Base-by-base conservation (phyloP, 2,888 invertebrate genomes). In the Pseudococcus viburni region DNA sequence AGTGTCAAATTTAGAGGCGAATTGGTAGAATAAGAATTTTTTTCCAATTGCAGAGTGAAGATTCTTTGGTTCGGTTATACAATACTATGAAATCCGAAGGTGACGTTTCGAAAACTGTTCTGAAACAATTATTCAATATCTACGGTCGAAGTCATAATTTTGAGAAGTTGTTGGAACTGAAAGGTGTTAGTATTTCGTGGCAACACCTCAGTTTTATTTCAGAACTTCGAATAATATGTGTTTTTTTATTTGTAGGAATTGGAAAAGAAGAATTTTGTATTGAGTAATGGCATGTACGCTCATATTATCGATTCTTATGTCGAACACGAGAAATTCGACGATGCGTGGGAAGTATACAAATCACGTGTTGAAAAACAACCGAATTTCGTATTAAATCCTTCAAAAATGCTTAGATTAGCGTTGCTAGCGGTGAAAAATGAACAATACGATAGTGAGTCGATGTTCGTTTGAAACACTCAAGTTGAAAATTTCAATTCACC, bases 301-400 rank as follows among this genome's bases (percentile, higher is more conserved):
- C 94, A 95, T 90, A 90, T 97, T 0, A 92, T 94, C 89, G 95
- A 96, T 90, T 92, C 95, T 55, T 96, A 95, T 90, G 93, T 94
- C 15, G 92, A 92, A 22, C 92, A 93, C 89, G 93, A 94, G 88
- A 93, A 94, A 86, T 90, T 95, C 17, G 94, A 95, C 0, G 94
- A 94, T 90, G 95, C 96, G 0, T 90, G 94, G 68, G 91, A 93
- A 80, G 93, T 93, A 88, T 93, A 93, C 84, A 91, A 93, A 0
- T 92, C 93, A 89, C 90, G 95, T 2, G 91, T 91, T 8, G 90
- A 91, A 42, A 92, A 92, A 8, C 93, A 94, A 86, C 93, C 94
- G 0, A 93, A 93, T 0, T 94, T 94, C 90, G 86, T 91, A 19
- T 90, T 96, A 59, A 95, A 95, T 90, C 93, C 93, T 89, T 91